phyloP scores from a whole-genome alignment of 2,113 vertebrate genomes.

The Pseudopodoces humilis region DNA sequence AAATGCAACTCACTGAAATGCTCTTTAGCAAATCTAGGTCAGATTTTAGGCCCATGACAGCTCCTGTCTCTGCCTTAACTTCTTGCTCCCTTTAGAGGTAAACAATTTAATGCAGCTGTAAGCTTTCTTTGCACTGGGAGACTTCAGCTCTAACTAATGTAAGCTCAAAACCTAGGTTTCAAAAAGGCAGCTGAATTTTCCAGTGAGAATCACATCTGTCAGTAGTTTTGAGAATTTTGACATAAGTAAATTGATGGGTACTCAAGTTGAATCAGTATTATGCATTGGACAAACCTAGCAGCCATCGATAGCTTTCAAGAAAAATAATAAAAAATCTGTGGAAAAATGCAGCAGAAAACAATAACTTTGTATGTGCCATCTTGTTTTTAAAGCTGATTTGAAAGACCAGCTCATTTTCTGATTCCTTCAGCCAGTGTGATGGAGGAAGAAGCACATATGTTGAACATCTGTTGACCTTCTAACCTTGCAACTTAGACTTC shows the following conservation, averaged over 20 bases:
- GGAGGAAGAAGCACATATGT: neutral
- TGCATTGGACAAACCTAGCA: neutral
- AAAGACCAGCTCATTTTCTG: neutral
- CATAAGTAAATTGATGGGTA: fast-evolving
- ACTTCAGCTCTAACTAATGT: neutral
- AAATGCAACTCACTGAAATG: neutral
- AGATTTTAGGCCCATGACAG: neutral
- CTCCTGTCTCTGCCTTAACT: neutral
- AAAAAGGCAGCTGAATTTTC: neutral
- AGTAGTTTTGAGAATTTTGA: neutral
- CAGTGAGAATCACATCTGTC: neutral
- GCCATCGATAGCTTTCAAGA: neutral
- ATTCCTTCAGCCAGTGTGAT: neutral
- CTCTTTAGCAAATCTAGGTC: neutral
- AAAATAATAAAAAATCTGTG: neutral
- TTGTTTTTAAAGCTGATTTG: neutral
- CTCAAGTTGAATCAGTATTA: neutral
- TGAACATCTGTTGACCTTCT: neutral
- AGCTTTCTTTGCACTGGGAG: neutral
- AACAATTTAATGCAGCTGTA: neutral
- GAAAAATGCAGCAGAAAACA: neutral
- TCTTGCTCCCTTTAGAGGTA: neutral
- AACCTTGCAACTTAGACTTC: neutral
- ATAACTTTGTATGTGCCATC: neutral
- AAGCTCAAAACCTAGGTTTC: neutral